Conservation (phyloP, 2,888 invertebrate species). For the Chrysotoxum bicinctum region DNA sequence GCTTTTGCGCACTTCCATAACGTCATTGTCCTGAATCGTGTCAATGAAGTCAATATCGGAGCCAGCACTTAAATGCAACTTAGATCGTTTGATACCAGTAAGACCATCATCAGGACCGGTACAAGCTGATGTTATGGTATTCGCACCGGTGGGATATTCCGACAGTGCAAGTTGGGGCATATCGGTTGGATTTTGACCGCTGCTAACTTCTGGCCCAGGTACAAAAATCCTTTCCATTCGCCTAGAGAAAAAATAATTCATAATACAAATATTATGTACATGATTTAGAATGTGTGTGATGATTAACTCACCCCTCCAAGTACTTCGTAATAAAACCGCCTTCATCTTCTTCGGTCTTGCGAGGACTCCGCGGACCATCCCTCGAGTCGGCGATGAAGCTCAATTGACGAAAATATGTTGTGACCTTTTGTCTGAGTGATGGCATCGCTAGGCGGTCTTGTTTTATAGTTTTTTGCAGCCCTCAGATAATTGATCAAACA, state of each 20-base stretch:
- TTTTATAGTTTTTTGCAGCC: conserved; percentile 37
- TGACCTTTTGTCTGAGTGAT: conserved; percentile 87
- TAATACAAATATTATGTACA: neutral
- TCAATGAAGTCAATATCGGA: conserved; percentile 87
- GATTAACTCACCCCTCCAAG: conserved; percentile 85
- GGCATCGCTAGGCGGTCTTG: conserved; percentile 83
- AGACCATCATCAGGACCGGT: conserved; percentile 93
- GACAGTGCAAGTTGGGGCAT: conserved; percentile 85
- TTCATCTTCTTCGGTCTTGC: conserved; percentile 82
- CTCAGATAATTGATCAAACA: conserved; percentile 55
- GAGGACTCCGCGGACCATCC: conserved; percentile 80
- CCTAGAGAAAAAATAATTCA: conserved; percentile 67
- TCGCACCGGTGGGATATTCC: conserved; percentile 82
- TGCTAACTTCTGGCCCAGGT: conserved; percentile 83
- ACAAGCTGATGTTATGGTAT: conserved; percentile 87
- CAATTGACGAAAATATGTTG: conserved; percentile 87
- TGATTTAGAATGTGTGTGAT: neutral
- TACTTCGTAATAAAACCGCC: conserved; percentile 88
- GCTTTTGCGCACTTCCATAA: conserved; percentile 79
- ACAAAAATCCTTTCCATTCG: conserved; percentile 79
- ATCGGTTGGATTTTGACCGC: conserved; percentile 88
- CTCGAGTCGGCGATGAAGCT: conserved; percentile 86
- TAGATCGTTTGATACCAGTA: conserved; percentile 87
- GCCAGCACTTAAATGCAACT: conserved; percentile 86
- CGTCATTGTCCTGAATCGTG: conserved; percentile 81